Base-by-base conservation (phyloP, 2,888 invertebrate species). In the Oegoconia quadripuncta region DNA sequence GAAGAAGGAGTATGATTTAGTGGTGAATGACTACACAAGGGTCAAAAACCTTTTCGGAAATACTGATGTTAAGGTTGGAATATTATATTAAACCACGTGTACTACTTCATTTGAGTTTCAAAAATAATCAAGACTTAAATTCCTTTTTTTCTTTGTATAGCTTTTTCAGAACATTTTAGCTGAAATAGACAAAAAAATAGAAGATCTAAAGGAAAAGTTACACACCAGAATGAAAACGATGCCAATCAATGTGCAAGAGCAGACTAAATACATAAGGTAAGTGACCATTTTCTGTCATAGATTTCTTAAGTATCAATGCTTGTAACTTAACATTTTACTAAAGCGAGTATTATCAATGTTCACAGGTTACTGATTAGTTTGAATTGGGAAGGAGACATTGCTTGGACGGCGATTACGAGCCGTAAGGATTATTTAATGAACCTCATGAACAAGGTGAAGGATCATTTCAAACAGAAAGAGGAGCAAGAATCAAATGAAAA, bases 11-110 rank as follows among this genome's bases (percentile, higher is more conserved):
- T 99, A 97, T 71, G 98, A 99, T 72, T 91, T 97, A 34, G 97
- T 99, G 14, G 97, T 99, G 42, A 99, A 98, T 69, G 99, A 99
- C 75, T 99, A 98, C 72, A 94, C 96, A 1, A 90, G 99, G 56
- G 99, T 97, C 3, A 97, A 97, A 74, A 97, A 98, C 66, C 88
- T 99, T 16, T 99, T 98, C 87, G 95, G 96, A 41, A 97, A 96
- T 75, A 97, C 96, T 18, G 97, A 98, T 74, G 93, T 98, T 11
- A 91, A 92, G 57, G 92, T 93, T 26, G 27, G 26, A 7, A 4
- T 37, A 15, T 14, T 5, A 16, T 15, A 11, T 35, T 17, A 4
- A 7, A 6, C 6, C 18, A 15, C 4, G n/a, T n/a, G n/a, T n/a
- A n/a, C n/a, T n/a, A n/a, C n/a, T n/a, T n/a, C n/a, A n/a, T n/a